Conservation (phyloP, 2,113 vertebrate genomes). For the Suricata suricatta region DNA sequence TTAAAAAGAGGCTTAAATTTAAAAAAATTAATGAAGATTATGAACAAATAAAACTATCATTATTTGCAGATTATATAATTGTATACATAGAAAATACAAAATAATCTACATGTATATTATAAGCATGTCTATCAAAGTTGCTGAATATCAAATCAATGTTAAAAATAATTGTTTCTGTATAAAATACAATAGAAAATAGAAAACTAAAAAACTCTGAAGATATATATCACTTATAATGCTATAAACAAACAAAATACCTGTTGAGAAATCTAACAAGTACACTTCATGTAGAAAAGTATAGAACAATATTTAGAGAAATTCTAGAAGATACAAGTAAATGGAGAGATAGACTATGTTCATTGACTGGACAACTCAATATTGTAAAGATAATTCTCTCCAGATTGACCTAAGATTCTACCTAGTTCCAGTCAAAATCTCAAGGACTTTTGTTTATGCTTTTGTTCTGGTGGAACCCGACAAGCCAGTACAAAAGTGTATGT, state of each 20-base stretch:
- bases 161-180: background rate
- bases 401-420: background rate
- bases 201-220: background rate
- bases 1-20: too few relatives aligned
- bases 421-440: background rate
- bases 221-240: background rate
- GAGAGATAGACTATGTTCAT: background rate
- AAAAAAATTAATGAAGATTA: background rate
- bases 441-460: background rate
- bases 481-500: background rate
- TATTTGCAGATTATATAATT: background rate
- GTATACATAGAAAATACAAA: background rate
- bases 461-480: background rate
- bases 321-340: background rate
- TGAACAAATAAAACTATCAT: background rate
- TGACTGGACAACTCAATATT: background rate
- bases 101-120: background rate
- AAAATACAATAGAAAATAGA: background rate
- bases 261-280: background rate
- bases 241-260: background rate
- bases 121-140: background rate
- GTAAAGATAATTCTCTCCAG: background rate
- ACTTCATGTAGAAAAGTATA: background rate
- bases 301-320: background rate
- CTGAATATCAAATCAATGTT: background rate